Conservation (phyloP, 1,140 invertebrate species). For the Formica exsecta region DNA sequence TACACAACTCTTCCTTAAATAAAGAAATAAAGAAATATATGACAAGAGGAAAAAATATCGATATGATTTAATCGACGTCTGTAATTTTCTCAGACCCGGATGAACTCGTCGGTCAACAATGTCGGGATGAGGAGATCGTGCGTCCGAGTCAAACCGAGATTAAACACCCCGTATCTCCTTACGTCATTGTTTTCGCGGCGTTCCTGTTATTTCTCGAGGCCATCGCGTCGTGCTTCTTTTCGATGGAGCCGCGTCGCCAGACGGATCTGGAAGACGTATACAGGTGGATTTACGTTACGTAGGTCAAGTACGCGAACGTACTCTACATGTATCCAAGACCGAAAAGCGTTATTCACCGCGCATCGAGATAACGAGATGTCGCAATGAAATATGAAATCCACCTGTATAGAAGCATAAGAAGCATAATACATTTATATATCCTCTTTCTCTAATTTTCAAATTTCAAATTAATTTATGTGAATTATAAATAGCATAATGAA, state of each 20-base stretch:
- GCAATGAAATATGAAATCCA: neutral
- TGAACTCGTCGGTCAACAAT: neutral
- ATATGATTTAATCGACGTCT: neutral
- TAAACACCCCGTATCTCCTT: slow-evolving; percentile 11
- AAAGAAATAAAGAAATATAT: neutral
- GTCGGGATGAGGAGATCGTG: slow-evolving; percentile 3
- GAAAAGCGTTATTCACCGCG: neutral
- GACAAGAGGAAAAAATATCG: neutral
- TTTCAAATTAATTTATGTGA: neutral
- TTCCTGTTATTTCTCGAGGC: slow-evolving; percentile 69
- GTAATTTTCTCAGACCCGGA: slow-evolving; percentile 8
- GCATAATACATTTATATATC: neutral
- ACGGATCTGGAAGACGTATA: slow-evolving; percentile 22
- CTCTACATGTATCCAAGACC: neutral
- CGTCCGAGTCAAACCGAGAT: slow-evolving; percentile 33
- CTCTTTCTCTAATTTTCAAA: neutral
- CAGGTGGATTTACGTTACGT: slow-evolving; percentile 31
- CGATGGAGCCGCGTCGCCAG: slow-evolving; percentile 15
- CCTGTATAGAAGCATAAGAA: neutral
- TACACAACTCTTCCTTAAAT: neutral
- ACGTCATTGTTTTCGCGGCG: slow-evolving; percentile 72
- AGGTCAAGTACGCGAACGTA: slow-evolving; percentile 44
- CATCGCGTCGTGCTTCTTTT: slow-evolving; percentile 42
- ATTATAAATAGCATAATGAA: neutral
- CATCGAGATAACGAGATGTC: neutral